Evolutionary conservation across 2,797 vertebrate species (phyloP).

Genomic region (Uromys caudimaculatus): DNA sequence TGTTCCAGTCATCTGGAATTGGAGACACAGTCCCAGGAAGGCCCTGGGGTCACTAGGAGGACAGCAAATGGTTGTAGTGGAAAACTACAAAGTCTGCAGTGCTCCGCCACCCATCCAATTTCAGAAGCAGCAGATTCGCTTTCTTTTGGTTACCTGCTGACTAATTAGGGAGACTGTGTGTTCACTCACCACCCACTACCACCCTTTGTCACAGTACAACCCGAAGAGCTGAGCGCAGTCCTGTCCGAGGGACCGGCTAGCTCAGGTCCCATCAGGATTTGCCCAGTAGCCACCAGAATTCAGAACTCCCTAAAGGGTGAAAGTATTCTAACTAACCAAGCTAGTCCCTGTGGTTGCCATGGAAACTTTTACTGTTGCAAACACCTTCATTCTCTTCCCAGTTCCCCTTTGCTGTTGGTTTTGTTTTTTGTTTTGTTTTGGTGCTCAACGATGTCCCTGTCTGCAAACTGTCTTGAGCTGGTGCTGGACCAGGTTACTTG

Average conservation of each 20-base stretch:
- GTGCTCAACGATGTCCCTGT: not conserved
- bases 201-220: too few species aligned
- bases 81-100: not conserved
- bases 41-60: not conserved
- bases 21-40: not conserved
- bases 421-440: not conserved
- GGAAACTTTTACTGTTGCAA: not conserved
- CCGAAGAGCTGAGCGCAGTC: fast-evolving
- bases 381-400: not conserved
- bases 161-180: not conserved
- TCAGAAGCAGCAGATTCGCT: not conserved
- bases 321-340: not conserved
- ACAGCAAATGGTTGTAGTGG: not conserved
- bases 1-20: not conserved
- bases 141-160: not conserved
- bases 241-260: not conserved
- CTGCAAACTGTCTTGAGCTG: fast-evolving
- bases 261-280: not conserved
- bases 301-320: not conserved
- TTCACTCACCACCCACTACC: too few species aligned
- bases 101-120: fast-evolving
- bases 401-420: not conserved
- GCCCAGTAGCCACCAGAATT: not conserved
- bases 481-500: not conserved
- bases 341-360: not conserved